Conservation (phyloP, 2,888 invertebrate species). For the Schrankia costaestrigalis region DNA sequence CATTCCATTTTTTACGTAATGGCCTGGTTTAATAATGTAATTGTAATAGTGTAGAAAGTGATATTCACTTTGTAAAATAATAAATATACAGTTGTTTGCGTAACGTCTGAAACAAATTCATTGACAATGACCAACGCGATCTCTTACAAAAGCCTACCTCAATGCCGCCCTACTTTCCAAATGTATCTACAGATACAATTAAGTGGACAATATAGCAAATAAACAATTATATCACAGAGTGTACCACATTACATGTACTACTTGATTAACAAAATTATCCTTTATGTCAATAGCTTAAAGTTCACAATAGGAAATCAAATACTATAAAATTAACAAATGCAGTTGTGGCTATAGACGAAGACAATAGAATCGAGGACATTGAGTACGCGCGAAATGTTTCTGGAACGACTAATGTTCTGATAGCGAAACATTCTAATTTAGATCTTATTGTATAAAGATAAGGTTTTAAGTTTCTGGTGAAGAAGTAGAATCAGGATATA, state of each 20-base stretch:
- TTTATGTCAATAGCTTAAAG: constrained; percentile 34
- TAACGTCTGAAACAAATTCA: constrained; percentile 68
- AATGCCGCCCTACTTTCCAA: constrained; percentile 78
- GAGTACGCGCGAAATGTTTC: constrained; percentile 35
- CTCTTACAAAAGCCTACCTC: constrained; percentile 72
- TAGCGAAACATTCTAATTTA: constrained; percentile 14
- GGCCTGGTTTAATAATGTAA: no score
- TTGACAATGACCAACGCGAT: constrained; percentile 71
- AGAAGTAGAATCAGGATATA: constrained; percentile 39
- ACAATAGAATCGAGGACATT: constrained; percentile 59
- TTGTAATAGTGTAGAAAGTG: no score
- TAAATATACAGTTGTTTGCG: constrained; percentile 39
- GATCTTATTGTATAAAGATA: constrained; percentile 18
- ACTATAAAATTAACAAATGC: constrained; percentile 11
- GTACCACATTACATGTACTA: constrained; percentile 21
- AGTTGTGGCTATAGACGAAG: constrained; percentile 33
- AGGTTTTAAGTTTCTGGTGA: constrained; percentile 22
- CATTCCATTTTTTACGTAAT: no score
- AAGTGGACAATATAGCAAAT: constrained; percentile 59
- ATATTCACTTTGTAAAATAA: constrained; percentile 30
- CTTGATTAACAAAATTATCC: constrained; percentile 11
- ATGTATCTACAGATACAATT: constrained; percentile 56
- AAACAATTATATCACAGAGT: constrained; percentile 57
- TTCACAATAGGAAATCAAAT: constrained; percentile 29
- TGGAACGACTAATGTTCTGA: constrained; percentile 30